Base-by-base conservation (phyloP, 1,140 invertebrate genomes). In the Danaus melanippus region DNA sequence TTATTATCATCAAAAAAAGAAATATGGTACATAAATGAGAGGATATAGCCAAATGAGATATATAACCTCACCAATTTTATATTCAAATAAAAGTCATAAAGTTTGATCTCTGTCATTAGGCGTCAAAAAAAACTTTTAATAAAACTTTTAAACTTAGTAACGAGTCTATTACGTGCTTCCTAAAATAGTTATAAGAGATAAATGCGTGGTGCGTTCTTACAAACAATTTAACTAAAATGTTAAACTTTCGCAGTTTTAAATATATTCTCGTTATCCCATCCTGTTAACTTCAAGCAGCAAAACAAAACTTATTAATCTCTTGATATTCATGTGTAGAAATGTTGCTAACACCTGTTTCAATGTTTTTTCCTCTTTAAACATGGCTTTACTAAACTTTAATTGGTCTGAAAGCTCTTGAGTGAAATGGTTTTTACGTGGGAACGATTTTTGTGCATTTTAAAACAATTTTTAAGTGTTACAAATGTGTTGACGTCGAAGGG, bases 351-450 rank as follows among this genome's bases (percentile, higher is more conserved):
- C 21, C 42, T 54, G 40, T 45, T 47, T 62, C 40, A 10, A 47
- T 49, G 46, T 58, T 41, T 62, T 47, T 12, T 53, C 58, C 44
- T 47, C 39, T 48, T 9, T 43, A 58, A 58, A 55, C 42, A 32
- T 64, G 50, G 53, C 53, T 58, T 57, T 56, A 45, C 42, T 46
- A 62, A 64, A 67, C 50, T 60, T 66, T 64, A 78, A 71, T 75
- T 83, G 76, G 81, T 85, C 71, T 84, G 81, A 85, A 86, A 85
- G 82, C 82, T 79, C 73, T 81, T 81, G 84, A 85, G 84, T 86
- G 84, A 86, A 85, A 86, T 86, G 84, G 84, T 86, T 86, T 86
- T 86, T 86, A 86, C 84, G 84, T 86, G 84, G 84, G 84, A 86
- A 86, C 80, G 84, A 86, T 86, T 86, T 86, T 86, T 86, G 82